Percentiles rank a stretch among this genome's conserved stretches.
Evolutionary conservation across 1,140 invertebrate genomes (phyloP).

Genomic region (Drosophila lowei): DNA sequence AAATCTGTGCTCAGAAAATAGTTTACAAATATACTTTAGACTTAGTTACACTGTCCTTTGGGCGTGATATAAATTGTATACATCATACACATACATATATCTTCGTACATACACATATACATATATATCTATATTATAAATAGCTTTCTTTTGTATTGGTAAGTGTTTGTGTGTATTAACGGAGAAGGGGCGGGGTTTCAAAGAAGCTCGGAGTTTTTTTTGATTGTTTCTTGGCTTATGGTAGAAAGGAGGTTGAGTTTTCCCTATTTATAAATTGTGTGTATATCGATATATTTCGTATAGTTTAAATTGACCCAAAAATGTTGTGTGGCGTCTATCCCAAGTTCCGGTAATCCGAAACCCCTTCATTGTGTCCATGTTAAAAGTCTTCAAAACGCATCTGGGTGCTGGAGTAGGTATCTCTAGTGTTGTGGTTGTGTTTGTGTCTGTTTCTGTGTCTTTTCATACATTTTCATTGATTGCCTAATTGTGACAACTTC

Average conservation of each 20-base stretch:
- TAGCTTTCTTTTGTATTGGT: constrained; percentile 31
- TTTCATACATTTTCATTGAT: constrained; percentile 13
- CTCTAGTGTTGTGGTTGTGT: constrained; percentile 20
- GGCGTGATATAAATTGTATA: constrained; percentile 66
- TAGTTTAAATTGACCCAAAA: constrained; percentile 71
- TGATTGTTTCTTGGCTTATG: constrained; percentile 67
- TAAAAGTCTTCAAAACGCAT: constrained; percentile 71
- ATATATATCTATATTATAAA: constrained; percentile 42
- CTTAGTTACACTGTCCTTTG: constrained; percentile 79
- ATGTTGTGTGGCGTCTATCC: constrained; percentile 14
- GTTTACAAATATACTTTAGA: constrained; percentile 78
- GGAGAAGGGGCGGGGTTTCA: constrained; percentile 11
- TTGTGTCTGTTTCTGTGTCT: constrained; percentile 4
- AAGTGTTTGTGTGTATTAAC: constrained; percentile 23
- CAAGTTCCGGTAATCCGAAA: constrained; percentile 23
- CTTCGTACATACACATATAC: not conserved
- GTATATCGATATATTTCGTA: constrained; percentile 21
- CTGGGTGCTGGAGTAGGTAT: constrained; percentile 36
- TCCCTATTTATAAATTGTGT: constrained; percentile 22
- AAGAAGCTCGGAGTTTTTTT: constrained; percentile 78
- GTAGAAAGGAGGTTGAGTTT: constrained; percentile 32
- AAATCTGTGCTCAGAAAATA: constrained; percentile 80
- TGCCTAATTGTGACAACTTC: constrained; percentile 62
- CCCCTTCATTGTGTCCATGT: constrained; percentile 19
- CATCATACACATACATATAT: constrained; percentile 32